Percentiles rank a stretch among this genome's conserved stretches.
Evolutionary conservation across 2,888 invertebrate species (phyloP).

Genomic region (Zele albiditarsus): DNA sequence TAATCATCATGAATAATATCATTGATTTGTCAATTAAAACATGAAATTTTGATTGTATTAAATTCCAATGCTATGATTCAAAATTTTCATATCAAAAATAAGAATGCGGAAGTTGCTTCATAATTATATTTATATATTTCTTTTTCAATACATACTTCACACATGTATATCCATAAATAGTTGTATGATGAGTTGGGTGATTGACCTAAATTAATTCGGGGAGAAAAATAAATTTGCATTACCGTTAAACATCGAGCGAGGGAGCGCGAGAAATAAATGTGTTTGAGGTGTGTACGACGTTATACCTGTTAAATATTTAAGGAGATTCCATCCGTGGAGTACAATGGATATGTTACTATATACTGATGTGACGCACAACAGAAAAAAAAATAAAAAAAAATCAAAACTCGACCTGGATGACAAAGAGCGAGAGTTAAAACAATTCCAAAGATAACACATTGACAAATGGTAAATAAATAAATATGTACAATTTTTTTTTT

Average conservation of each 20-base stretch:
- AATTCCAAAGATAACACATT: background rate
- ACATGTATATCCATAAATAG: no score
- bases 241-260: conserved; percentile 11
- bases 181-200: conserved; percentile 15
- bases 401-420: conserved; percentile 42
- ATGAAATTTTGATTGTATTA: conserved; percentile 1
- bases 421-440: conserved; percentile 16
- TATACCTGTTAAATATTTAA: conserved; percentile 70
- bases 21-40: background rate
- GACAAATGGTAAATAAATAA: background rate
- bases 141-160: conserved; percentile 1
- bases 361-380: conserved; percentile 22
- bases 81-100: background rate
- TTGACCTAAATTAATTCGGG: conserved; percentile 34
- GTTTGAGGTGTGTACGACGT: conserved; percentile 52
- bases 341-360: conserved; percentile 60
- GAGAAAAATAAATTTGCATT: conserved; percentile 25
- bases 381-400: conserved; percentile 34
- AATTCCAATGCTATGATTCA: conserved; percentile 34
- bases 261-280: conserved; percentile 8
- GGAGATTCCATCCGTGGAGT: conserved; percentile 58
- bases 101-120: conserved; percentile 30
- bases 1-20: background rate
- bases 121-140: background rate
- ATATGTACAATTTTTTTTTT: background rate